Evolutionary conservation across 1,140 invertebrate species (phyloP), one percentile per base, ranked within the genome.

Genomic region (Tyrophagus putrescentiae): DNA sequence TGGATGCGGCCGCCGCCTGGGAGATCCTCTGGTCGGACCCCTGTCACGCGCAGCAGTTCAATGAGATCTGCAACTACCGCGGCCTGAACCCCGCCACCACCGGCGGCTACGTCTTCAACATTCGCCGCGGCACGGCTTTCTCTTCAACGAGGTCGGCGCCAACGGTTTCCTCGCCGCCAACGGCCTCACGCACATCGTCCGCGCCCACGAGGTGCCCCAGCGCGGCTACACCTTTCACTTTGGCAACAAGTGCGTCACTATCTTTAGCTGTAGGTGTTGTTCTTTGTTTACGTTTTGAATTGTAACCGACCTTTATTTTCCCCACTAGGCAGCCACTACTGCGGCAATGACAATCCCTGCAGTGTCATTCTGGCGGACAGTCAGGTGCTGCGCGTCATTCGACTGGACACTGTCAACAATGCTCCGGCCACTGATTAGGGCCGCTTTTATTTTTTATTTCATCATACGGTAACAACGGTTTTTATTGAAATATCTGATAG

Each of bases 21-120:
- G 82, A 85, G 65, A 70, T 84, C 1, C 76, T 85, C 72, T 85
- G 84, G 83, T 84, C 82, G 71, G 84, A 85, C 72, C 84, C 84
- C 11, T 69, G 83, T 44, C 78, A 63, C 64, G 4, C n/a, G 54
- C 36, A 45, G 31, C 21, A 67, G 64, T 66, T 48, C 31, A 27
- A 23, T 13, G 60, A 63, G 18, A 13, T 41, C 9, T 33, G 31
- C 11, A 53, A 63, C 11, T 18, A 50, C 11, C n/a, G 18, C 29
- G 28, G 34, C 11, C 18, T 64, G 13, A 58, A 44, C n/a, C n/a
- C 34, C 11, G 58, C 54, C 3, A 36, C 54, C 42, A 25, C 42
- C 21, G 44, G 53, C 21, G 83, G 83, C 1, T 85, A 84, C 73
- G 77, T 78, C 2, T 70, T 70, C 9, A 85, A 85, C 71, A 69